Conservation (phyloP, 2,113 vertebrate species). For the Notarius quadriscutis region DNA sequence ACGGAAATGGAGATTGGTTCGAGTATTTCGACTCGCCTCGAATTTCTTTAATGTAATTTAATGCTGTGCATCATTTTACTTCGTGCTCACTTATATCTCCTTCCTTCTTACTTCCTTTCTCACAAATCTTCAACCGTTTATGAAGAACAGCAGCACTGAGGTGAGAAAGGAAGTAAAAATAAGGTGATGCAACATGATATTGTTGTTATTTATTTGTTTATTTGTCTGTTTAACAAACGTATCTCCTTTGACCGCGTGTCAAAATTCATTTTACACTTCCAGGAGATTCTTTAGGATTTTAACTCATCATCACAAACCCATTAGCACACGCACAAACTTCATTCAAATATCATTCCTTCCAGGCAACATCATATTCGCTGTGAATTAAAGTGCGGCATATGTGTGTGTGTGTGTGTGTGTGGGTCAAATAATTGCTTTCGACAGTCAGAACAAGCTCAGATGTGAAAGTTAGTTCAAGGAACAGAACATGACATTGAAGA, state of each 20-base stretch:
- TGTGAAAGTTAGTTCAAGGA: no score
- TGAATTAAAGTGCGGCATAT: background rate
- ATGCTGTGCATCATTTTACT: background rate
- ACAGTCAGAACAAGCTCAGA: no score
- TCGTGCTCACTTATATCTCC: background rate
- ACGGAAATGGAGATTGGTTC: background rate
- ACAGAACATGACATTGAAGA: no score
- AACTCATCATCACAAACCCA: background rate
- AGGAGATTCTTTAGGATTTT: background rate
- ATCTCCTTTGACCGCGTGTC: background rate
- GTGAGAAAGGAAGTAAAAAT: background rate
- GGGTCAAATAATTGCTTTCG: background rate
- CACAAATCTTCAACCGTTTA: background rate
- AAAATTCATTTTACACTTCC: background rate
- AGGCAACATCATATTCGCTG: background rate
- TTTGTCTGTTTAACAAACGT: no score
- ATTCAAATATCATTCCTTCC: background rate
- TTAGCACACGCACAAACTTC: background rate
- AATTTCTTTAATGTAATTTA: background rate
- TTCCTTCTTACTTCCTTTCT: background rate
- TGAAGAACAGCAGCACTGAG: background rate
- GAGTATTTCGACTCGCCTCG: background rate
- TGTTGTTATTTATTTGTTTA: no score
- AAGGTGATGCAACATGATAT: background rate
- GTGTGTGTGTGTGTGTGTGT: no score